Evolutionary conservation across 2,888 invertebrate genomes (phyloP).

Genomic region (Caenorhabditis virilis): DNA sequence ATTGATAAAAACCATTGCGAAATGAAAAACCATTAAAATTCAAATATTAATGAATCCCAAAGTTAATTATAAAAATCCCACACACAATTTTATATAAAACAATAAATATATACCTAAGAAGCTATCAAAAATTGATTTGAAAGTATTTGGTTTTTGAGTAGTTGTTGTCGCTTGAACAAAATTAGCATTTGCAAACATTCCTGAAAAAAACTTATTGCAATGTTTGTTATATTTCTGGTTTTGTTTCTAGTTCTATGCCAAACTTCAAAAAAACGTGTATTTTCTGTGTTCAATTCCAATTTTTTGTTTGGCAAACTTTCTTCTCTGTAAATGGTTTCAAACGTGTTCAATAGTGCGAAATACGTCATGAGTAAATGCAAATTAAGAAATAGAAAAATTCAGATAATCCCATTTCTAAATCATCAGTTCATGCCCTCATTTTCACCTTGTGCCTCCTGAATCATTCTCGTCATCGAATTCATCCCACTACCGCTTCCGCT

Average conservation of each 20-base stretch:
- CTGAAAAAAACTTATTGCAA: no score
- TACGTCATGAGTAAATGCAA: neutral
- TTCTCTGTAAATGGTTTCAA: no score
- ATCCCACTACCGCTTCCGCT: slow-evolving; percentile 36
- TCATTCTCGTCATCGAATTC: slow-evolving; percentile 42
- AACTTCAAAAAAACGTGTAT: no score
- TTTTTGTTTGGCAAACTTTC: no score
- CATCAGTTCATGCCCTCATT: no score
- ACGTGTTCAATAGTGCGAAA: neutral
- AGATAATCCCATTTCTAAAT: neutral
- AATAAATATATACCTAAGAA: slow-evolving; percentile 44
- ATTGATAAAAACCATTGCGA: no score
- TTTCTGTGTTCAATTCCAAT: no score
- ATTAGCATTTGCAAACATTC: slow-evolving; percentile 36
- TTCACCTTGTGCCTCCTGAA: slow-evolving; percentile 45
- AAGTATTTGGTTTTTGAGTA: slow-evolving; percentile 38
- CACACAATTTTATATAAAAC: no score
- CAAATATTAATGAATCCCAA: neutral
- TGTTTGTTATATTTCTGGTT: no score
- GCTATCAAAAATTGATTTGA: slow-evolving; percentile 45
- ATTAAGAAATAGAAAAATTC: neutral
- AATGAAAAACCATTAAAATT: no score
- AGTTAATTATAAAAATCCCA: no score
- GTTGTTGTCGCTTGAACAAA: slow-evolving; percentile 42
- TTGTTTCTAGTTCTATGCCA: no score